A percentile compares a stretch with the other conserved stretches of the same genome.
Conservation (phyloP, 2,113 vertebrate genomes). For the Herpetotheres cachinnans region DNA sequence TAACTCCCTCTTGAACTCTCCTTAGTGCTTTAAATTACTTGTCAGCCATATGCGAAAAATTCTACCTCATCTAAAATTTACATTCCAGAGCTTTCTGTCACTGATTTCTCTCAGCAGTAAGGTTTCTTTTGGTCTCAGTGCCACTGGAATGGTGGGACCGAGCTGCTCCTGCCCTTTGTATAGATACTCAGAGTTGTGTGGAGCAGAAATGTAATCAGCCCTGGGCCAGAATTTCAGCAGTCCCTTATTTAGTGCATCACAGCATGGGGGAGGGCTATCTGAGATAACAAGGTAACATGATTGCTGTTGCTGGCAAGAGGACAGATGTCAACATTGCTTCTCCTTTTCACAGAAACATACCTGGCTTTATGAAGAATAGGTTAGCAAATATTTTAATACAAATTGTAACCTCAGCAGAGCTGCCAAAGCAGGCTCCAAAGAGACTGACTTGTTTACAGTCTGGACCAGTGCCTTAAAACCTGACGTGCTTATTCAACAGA, state of each 20-base stretch:
- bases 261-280: not conserved
- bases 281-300: not conserved
- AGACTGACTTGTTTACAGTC: constrained; percentile 62
- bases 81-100: not conserved
- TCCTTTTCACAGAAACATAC: constrained; percentile 59
- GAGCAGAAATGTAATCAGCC: not conserved
- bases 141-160: not conserved
- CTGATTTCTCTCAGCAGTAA: not conserved
- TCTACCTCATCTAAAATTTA: constrained; percentile 13
- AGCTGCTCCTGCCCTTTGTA: not conserved
- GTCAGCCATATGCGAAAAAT: constrained; percentile 27
- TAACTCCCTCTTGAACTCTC: constrained; percentile 61
- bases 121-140: not conserved
- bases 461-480: constrained; percentile 59
- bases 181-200: not conserved
- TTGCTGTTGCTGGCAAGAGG: constrained; percentile 12
- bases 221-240: not conserved
- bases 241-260: constrained; percentile 5
- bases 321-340: constrained; percentile 32
- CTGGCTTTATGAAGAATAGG: constrained; percentile 59
- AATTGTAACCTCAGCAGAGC: constrained; percentile 20
- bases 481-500: constrained; percentile 63
- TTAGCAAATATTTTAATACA: constrained; percentile 59
- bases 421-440: constrained; percentile 63
- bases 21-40: constrained; percentile 25